Evolutionary conservation across 2,113 vertebrate genomes (phyloP).

Genomic region (Leucosticte australis): DNA sequence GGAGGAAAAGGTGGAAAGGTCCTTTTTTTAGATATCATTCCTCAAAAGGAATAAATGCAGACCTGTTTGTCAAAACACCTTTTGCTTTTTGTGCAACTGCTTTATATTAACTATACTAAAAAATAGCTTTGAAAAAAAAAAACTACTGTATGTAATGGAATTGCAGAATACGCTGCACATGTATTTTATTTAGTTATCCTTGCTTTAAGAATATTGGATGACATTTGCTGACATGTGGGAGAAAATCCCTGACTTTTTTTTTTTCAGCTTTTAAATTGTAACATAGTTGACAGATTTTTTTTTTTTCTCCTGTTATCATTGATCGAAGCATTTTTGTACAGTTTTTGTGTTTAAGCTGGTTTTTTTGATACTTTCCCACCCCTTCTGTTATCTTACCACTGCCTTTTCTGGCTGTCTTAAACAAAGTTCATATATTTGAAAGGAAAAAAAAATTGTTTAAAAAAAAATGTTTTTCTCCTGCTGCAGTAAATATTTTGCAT

Average conservation of each 20-base stretch:
- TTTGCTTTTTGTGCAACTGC: conserved; percentile 93
- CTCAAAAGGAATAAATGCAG: conserved; percentile 84
- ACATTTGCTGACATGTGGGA: conserved; percentile 83
- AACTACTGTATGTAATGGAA: conserved; percentile 95
- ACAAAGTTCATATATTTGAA: conserved; percentile 80
- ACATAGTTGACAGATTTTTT: conserved; percentile 89
- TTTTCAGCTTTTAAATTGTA: conserved; percentile 90
- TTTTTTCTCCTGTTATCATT: conserved; percentile 77
- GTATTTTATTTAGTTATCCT: conserved; percentile 92
- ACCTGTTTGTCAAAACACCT: conserved; percentile 86
- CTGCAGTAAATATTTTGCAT: conserved; percentile 89
- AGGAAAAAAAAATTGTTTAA: conserved; percentile 75
- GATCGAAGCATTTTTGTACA: conserved; percentile 92
- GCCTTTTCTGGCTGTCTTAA: conserved; percentile 85
- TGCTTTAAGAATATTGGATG: conserved; percentile 87
- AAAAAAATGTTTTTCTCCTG: conserved; percentile 79
- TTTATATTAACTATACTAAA: conserved; percentile 92
- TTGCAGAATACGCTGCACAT: conserved; percentile 91
- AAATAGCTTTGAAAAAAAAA: conserved; percentile 82
- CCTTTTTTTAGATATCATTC: conserved; percentile 79
- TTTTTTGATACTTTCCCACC: conserved; percentile 88
- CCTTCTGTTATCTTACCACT: conserved; percentile 83
- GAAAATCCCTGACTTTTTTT: conserved; percentile 77
- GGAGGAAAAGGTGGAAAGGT: conserved; percentile 60
- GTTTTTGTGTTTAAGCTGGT: conserved; percentile 72